A percentile compares a stretch with the other conserved stretches of the same genome.
phyloP scores from a whole-genome alignment of 2,797 vertebrate genomes.

The Picus viridis region DNA sequence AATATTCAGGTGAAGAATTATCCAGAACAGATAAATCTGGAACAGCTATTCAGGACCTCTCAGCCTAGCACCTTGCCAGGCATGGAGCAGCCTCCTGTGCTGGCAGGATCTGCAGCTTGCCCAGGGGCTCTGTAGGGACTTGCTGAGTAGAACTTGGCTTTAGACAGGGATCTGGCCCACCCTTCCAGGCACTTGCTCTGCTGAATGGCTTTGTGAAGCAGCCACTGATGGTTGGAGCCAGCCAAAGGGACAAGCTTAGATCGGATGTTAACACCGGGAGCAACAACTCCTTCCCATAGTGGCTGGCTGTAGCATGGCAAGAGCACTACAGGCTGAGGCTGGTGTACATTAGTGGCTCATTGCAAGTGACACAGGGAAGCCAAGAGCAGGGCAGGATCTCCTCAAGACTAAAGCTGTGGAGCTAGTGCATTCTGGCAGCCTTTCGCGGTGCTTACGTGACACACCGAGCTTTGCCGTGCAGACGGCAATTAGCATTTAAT shows the following conservation, averaged over 20 bases:
- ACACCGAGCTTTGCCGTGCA: not conserved
- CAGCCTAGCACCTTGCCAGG: not conserved
- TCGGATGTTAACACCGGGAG: not conserved
- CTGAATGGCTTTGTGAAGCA: not conserved
- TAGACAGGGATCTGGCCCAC: not conserved
- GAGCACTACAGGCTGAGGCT: not conserved
- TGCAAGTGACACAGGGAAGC: not conserved
- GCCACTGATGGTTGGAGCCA: not conserved
- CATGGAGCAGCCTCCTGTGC: not conserved
- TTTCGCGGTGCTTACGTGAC: not conserved
- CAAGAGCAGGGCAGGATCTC: not conserved
- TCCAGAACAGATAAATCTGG: not conserved
- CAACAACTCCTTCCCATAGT: not conserved
- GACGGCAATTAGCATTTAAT: not conserved
- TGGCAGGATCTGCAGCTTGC: not conserved
- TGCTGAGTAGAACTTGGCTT: not conserved
- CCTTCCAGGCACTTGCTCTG: not conserved
- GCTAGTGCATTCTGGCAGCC: not conserved
- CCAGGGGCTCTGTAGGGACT: not conserved
- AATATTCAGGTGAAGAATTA: not conserved
- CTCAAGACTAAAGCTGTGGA: not conserved
- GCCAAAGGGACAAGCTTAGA: not conserved
- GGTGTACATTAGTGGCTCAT: not conserved
- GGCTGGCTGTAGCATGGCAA: not conserved
- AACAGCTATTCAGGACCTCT: not conserved